Conservation (phyloP, 1,140 invertebrate species). For the Gyrodactylus bullatarudis region DNA sequence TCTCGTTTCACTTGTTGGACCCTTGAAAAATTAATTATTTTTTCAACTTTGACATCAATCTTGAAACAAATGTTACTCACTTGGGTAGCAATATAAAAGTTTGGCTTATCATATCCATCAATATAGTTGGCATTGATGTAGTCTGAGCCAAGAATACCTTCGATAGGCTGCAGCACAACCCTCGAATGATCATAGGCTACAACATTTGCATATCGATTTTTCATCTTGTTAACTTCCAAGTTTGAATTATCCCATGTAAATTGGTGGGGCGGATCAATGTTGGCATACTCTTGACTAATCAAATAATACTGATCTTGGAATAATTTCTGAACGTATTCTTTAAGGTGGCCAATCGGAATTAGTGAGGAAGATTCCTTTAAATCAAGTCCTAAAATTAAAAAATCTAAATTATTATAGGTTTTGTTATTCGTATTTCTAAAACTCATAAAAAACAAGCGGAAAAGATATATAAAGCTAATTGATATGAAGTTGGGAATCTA, state of each 20-base stretch:
- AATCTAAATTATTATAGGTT: too few relatives aligned
- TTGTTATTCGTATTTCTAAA: too few relatives aligned
- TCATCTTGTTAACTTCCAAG: slow-evolving; percentile 67
- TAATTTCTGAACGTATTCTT: slow-evolving; percentile 66
- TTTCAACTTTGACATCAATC: background rate
- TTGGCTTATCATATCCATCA: slow-evolving; percentile 7
- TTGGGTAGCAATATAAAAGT: slow-evolving; percentile 10
- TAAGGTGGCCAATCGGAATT: slow-evolving; percentile 60
- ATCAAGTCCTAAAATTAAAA: too few relatives aligned
- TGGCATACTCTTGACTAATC: slow-evolving; percentile 34
- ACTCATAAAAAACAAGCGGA: too few relatives aligned
- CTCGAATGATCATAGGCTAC: slow-evolving; percentile 81
- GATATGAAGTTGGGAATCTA: too few relatives aligned
- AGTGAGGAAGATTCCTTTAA: too few relatives aligned
- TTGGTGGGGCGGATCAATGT: slow-evolving; percentile 45
- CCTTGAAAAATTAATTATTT: slow-evolving; percentile 49
- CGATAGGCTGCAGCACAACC: slow-evolving; percentile 38
- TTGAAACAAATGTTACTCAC: background rate
- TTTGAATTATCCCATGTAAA: slow-evolving; percentile 92
- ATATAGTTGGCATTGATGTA: slow-evolving; percentile 62
- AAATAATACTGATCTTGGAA: slow-evolving; percentile 82
- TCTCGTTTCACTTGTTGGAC: slow-evolving; percentile 63
- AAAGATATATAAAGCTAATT: too few relatives aligned
- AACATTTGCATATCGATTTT: slow-evolving; percentile 84
- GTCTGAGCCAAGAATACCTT: slow-evolving; percentile 27